A percentile compares a stretch with the other conserved stretches of the same genome.
Evolutionary conservation across 2,797 vertebrate species (phyloP).

Genomic region (Lepidocolaptes lacrymiger): DNA sequence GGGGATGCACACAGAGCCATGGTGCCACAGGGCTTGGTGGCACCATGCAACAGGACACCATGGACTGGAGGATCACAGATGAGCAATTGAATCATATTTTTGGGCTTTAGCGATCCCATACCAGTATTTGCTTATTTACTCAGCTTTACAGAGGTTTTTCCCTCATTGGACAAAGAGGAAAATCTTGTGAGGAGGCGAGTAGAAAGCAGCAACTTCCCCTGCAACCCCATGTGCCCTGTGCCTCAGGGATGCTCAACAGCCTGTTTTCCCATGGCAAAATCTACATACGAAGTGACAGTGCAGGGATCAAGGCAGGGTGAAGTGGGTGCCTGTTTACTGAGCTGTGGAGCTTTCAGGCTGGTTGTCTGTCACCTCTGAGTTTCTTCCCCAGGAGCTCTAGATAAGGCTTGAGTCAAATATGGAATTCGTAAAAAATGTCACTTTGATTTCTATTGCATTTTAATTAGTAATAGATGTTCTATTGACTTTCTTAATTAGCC

Average conservation of each 20-base stretch:
- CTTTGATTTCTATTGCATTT: constrained; percentile 45
- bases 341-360: not conserved
- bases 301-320: not conserved
- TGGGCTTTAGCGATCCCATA: not conserved
- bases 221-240: fast-evolving
- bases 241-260: not conserved
- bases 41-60: fast-evolving
- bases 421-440: not conserved
- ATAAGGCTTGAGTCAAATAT: not conserved
- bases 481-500: constrained; percentile 38
- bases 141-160: not conserved
- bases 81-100: fast-evolving
- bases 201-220: not conserved
- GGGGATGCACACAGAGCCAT: not conserved
- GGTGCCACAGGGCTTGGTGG: not conserved
- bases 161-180: not conserved
- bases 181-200: not conserved
- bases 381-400: not conserved
- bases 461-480: constrained; percentile 57
- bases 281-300: not conserved
- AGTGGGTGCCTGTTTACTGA: not conserved
- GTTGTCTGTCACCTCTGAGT: not conserved
- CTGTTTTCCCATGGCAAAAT: not conserved
- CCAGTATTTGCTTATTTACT: not conserved
- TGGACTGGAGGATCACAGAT: not conserved